A percentile compares a stretch with the other conserved stretches of the same genome.
Evolutionary conservation across 2,113 vertebrate genomes (phyloP).

Genomic region (Zosterops lateralis): DNA sequence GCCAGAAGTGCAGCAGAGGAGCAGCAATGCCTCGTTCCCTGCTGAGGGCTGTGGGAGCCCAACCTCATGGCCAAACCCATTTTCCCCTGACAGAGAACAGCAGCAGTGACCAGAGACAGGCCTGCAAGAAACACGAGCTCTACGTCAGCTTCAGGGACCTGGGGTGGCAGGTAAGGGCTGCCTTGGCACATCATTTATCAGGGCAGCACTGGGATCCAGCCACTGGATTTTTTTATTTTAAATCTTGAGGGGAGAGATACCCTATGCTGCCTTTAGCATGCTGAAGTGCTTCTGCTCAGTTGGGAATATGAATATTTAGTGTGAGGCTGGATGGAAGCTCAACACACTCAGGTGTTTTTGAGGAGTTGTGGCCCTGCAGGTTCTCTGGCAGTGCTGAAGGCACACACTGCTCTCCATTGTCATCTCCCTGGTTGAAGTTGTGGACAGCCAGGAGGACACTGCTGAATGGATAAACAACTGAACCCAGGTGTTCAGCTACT

Average conservation of each 20-base stretch:
- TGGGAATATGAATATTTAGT: not conserved
- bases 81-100: conserved; percentile 81
- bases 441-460: not conserved
- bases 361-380: not conserved
- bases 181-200: not conserved
- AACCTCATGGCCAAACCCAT: not conserved
- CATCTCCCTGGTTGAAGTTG: rapidly evolving
- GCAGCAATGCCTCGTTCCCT: not conserved
- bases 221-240: not conserved
- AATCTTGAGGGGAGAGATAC: rapidly evolving
- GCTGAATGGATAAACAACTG: not conserved
- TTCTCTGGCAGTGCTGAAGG: not conserved
- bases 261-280: not conserved
- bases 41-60: not conserved
- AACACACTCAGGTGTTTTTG: rapidly evolving
- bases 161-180: conserved; percentile 89
- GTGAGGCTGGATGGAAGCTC: not conserved
- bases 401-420: rapidly evolving
- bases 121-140: conserved; percentile 95
- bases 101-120: conserved; percentile 91
- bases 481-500: not conserved
- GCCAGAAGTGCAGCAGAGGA: rapidly evolving
- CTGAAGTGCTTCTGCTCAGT: not conserved
- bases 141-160: conserved; percentile 97
- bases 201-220: not conserved